Percentiles rank a stretch among this genome's conserved stretches.
These are phyloP conservation scores for Sebastes hopkinsi DNA, from an alignment of 2,797 vertebrate species.

Conservation along the genomic window DNA sequence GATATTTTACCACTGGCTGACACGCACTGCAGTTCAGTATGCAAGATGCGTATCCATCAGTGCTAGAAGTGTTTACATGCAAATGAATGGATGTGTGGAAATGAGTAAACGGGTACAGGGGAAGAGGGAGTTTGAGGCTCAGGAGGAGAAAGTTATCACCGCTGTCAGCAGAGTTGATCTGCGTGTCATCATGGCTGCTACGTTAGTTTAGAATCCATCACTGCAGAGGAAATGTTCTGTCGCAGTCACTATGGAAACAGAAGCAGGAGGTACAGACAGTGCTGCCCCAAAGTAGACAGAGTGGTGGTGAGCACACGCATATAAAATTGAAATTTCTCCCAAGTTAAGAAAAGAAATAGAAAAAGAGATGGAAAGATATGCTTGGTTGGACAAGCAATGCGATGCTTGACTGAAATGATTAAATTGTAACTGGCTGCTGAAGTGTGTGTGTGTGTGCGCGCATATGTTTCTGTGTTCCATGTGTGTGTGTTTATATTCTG, in stretches of 20 bases:
- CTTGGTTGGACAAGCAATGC: constrained; percentile 67
- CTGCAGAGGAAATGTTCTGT: constrained; percentile 72
- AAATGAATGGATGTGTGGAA: constrained; percentile 44
- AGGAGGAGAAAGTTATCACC: constrained; percentile 65
- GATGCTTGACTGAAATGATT: constrained; percentile 73
- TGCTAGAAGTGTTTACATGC: constrained; percentile 57
- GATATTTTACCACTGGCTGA: constrained; percentile 58
- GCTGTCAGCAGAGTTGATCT: constrained; percentile 76
- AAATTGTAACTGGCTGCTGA: constrained; percentile 65
- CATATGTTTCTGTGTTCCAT: constrained; percentile 7
- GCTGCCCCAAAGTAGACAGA: constrained; percentile 58
- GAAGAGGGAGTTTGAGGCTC: constrained; percentile 31
- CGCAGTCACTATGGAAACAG: constrained; percentile 80
- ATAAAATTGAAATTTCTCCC: constrained; percentile 72
- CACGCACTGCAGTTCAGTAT: constrained; percentile 15
- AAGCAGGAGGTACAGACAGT: constrained; percentile 74
- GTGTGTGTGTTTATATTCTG: constrained; percentile 56
- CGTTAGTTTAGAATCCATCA: constrained; percentile 77
- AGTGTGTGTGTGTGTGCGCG: neutral
- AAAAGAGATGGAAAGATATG: constrained; percentile 71
- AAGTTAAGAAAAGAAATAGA: constrained; percentile 64
- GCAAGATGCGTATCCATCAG: constrained; percentile 48
- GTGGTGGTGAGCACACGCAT: constrained; percentile 54
- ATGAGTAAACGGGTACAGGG: constrained; percentile 24
- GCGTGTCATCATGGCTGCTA: constrained; percentile 69